phyloP scores from a whole-genome alignment of 1,140 invertebrate species.

The Anagrus nilaparvatae region DNA sequence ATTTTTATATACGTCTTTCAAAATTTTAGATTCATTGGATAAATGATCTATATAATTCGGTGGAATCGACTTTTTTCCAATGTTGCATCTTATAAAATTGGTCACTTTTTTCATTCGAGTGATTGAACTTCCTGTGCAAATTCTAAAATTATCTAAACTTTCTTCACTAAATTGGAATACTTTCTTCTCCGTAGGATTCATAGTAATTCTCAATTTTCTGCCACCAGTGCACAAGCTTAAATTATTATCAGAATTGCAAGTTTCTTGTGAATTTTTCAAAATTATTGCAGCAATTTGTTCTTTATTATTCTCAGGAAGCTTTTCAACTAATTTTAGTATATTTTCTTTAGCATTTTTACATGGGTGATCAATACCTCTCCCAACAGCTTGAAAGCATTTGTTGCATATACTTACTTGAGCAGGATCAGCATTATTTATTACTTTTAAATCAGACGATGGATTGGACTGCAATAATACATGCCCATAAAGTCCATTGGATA shows the following conservation, averaged over 20 bases:
- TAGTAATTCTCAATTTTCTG: background rate
- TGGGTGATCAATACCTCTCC: conserved; percentile 2
- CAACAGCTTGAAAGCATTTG: conserved; percentile 6
- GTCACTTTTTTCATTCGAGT: conserved; percentile 12
- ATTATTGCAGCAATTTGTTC: conserved; percentile 7
- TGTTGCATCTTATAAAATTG: conserved; percentile 12
- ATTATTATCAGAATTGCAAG: background rate
- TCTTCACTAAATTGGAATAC: conserved; percentile 5
- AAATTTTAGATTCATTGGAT: conserved; percentile 4
- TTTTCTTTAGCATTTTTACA: conserved; percentile 1
- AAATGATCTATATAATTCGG: conserved; percentile 2
- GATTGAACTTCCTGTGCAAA: background rate
- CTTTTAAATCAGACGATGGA: background rate
- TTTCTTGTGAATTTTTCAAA: conserved; percentile 2
- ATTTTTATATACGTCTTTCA: conserved; percentile 5
- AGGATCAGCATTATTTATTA: no score
- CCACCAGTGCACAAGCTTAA: conserved; percentile 4
- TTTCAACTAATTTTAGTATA: conserved; percentile 1
- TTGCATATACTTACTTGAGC: background rate
- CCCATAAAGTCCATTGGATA: background rate
- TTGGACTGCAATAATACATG: background rate
- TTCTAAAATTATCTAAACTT: conserved; percentile 8
- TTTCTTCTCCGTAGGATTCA: background rate
- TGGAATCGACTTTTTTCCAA: conserved; percentile 9
- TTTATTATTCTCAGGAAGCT: conserved; percentile 6